phyloP scores from a whole-genome alignment of 2,888 invertebrate genomes.

The Cheilosia vulpina region DNA sequence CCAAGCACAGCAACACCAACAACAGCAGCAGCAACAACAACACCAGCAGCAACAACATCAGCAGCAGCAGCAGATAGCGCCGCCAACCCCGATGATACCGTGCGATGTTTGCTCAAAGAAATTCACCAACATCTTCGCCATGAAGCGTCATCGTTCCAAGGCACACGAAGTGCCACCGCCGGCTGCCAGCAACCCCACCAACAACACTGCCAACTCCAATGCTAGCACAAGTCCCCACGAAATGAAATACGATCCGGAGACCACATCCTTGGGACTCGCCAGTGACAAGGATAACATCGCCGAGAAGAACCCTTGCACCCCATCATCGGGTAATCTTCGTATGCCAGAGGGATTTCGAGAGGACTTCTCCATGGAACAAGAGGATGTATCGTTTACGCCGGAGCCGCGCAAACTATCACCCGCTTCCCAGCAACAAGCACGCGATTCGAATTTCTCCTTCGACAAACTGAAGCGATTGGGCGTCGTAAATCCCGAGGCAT shows the following conservation, averaged over 20 bases:
- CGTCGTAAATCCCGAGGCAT: conserved; percentile 94
- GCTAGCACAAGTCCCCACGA: conserved; percentile 54
- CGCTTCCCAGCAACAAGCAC: conserved; percentile 86
- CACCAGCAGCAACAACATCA: conserved; percentile 72
- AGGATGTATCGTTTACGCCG: conserved; percentile 83
- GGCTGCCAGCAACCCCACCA: conserved; percentile 62
- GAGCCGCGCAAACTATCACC: conserved; percentile 86
- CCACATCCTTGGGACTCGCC: conserved; percentile 36
- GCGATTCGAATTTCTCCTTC: conserved; percentile 89
- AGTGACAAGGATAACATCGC: conserved; percentile 53
- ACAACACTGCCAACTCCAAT: conserved; percentile 24
- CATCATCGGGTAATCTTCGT: conserved; percentile 77
- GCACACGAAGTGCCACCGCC: conserved; percentile 85
- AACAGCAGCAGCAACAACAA: conserved; percentile 22
- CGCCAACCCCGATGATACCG: conserved; percentile 82
- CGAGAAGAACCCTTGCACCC: conserved; percentile 54
- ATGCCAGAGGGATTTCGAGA: conserved; percentile 84
- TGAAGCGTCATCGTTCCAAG: conserved; percentile 88
- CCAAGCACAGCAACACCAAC: conserved; percentile 75
- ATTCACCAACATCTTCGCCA: conserved; percentile 89
- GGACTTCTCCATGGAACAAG: conserved; percentile 83
- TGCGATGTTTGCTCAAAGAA: conserved; percentile 90
- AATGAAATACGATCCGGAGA: conserved; percentile 61
- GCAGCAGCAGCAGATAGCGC: conserved; percentile 75
- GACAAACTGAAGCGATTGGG: conserved; percentile 91